Conservation (phyloP, 2,797 vertebrate species). For the Pseudochromis fuscus region DNA sequence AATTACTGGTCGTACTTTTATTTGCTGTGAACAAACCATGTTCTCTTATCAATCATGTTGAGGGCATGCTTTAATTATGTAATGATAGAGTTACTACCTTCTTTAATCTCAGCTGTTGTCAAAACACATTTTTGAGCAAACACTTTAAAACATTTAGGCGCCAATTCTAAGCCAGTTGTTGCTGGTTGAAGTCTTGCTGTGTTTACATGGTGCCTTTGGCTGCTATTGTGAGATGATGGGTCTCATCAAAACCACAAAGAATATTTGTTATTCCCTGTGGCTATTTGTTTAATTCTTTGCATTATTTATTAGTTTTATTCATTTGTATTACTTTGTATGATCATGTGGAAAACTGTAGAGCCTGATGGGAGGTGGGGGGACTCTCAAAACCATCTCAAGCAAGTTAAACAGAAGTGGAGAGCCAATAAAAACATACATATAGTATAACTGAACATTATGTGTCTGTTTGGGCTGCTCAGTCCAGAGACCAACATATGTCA, state of each 20-base stretch:
- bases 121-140: constrained; percentile 11
- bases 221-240: constrained; percentile 11
- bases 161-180: not conserved
- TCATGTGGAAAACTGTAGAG: too few relatives aligned
- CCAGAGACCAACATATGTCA: not conserved
- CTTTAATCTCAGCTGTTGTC: constrained; percentile 5
- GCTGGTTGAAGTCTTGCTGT: not conserved
- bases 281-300: not conserved
- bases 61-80: not conserved
- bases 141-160: not conserved
- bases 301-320: constrained; percentile 9
- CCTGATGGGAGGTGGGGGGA: too few relatives aligned
- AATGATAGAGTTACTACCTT: not conserved
- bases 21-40: not conserved
- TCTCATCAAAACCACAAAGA: constrained; percentile 19
- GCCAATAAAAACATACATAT: not conserved
- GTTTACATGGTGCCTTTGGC: constrained; percentile 17
- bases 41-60: not conserved
- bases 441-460: not conserved
- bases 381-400: not conserved
- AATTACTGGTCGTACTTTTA: not conserved
- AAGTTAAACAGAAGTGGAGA: not conserved
- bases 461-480: not conserved
- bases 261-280: constrained; percentile 11
- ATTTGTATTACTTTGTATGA: constrained; percentile 15